phyloP scores from a whole-genome alignment of 2,113 vertebrate genomes.

The Myrmophylax atrothorax region DNA sequence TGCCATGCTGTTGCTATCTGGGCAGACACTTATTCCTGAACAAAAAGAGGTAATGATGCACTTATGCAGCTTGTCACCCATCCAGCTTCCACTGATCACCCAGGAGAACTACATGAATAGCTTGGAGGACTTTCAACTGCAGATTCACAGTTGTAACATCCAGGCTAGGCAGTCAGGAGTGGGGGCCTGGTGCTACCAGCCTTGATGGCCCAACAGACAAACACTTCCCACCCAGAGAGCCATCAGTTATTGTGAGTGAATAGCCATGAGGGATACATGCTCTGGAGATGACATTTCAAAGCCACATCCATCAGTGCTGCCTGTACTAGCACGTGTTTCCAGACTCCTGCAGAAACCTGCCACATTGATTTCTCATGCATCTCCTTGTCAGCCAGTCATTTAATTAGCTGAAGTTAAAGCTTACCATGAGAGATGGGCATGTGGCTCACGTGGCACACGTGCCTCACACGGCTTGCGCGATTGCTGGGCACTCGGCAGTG shows the following conservation, averaged over 20 bases:
- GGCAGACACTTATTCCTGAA: not conserved
- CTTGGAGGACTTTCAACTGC: not conserved
- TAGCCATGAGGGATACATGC: not conserved
- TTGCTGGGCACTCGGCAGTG: not conserved
- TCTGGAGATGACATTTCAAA: constrained; percentile 54
- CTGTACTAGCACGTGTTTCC: rapidly evolving
- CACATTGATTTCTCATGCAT: not conserved
- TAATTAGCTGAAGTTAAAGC: not conserved
- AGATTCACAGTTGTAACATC: not conserved
- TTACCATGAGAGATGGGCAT: not conserved
- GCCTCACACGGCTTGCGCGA: rapidly evolving
- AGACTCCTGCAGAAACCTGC: not conserved
- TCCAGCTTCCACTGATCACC: not conserved
- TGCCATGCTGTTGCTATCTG: not conserved
- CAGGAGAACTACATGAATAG: not conserved
- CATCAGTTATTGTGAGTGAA: not conserved
- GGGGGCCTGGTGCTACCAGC: not conserved
- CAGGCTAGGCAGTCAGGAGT: not conserved
- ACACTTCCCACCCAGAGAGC: not conserved
- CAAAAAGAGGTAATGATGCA: not conserved
- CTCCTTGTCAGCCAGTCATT: not conserved
- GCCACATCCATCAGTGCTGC: not conserved
- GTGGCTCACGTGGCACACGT: not conserved
- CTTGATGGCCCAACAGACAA: not conserved
- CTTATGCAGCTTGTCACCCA: not conserved